Conservation (phyloP, 2,113 vertebrate species). For the Grus americana region DNA sequence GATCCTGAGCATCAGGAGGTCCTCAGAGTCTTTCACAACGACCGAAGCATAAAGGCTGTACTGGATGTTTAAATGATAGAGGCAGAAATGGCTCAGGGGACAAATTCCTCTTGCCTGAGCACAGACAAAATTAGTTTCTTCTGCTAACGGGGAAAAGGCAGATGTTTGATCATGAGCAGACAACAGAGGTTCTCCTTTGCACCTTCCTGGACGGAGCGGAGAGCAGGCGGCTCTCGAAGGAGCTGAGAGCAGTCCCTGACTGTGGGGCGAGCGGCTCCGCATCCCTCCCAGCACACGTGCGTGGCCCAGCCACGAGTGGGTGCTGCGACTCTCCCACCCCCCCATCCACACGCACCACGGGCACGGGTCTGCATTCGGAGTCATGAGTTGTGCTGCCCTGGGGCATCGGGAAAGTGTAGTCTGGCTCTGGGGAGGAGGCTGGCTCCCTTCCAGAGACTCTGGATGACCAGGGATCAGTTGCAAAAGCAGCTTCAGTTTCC, state of each 20-base stretch:
- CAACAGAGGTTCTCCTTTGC: background rate
- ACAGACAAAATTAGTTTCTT: background rate
- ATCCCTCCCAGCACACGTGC: accelerated
- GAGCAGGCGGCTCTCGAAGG: background rate
- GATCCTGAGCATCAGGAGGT: background rate
- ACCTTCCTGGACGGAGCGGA: accelerated
- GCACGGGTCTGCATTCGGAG: no score
- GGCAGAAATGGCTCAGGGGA: constrained; percentile 8
- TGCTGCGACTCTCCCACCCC: background rate
- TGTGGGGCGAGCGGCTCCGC: accelerated
- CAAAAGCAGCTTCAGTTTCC: background rate
- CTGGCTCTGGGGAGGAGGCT: background rate
- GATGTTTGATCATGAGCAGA: background rate
- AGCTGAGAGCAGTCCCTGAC: accelerated
- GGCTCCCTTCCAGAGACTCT: background rate
- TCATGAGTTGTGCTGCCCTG: background rate
- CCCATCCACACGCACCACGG: accelerated
- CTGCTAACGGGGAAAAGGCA: background rate
- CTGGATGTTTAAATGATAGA: background rate
- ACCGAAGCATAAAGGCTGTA: background rate
- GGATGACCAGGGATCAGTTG: background rate
- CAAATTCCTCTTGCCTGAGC: constrained; percentile 30
- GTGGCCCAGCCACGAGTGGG: background rate
- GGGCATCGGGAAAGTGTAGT: background rate
- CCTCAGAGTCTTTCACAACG: background rate